These are phyloP conservation scores for Blomia tropicalis DNA, from an alignment of 2,888 invertebrate genomes.

Conservation along the genomic window DNA sequence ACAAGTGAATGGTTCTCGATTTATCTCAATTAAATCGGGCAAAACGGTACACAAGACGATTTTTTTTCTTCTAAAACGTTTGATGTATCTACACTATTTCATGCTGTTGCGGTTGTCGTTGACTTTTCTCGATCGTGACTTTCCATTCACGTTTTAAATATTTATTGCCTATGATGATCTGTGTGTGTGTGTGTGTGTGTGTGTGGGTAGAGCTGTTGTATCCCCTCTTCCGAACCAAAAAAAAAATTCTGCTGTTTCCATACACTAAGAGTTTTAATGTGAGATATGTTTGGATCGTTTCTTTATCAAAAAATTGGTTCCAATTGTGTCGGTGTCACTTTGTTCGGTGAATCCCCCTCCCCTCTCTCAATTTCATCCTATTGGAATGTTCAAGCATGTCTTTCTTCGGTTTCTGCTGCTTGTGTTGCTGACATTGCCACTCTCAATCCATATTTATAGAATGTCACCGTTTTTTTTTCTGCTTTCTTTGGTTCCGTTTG, in stretches of 20 bases:
- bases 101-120: too few species aligned
- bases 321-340: too few species aligned
- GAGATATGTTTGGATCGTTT: too few species aligned
- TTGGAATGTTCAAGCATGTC: neutral
- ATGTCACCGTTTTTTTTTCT: neutral
- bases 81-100: too few species aligned
- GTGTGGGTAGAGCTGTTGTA: neutral
- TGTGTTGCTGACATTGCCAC: neutral
- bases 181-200: neutral
- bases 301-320: too few species aligned
- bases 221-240: too few species aligned
- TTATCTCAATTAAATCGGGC: slow-evolving; percentile 9
- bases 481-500: too few species aligned
- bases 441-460: neutral
- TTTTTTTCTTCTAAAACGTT: too few species aligned
- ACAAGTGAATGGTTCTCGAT: too few species aligned
- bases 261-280: neutral
- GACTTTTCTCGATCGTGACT: neutral
- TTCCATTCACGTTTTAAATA: neutral
- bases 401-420: neutral
- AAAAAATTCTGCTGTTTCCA: neutral
- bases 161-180: slow-evolving; percentile 4
- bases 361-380: too few species aligned
- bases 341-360: too few species aligned
- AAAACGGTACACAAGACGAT: neutral